Evolutionary conservation across 2,888 invertebrate species (phyloP), one percentile per base, ranked within the genome.

Genomic region (Pandemis corylana): DNA sequence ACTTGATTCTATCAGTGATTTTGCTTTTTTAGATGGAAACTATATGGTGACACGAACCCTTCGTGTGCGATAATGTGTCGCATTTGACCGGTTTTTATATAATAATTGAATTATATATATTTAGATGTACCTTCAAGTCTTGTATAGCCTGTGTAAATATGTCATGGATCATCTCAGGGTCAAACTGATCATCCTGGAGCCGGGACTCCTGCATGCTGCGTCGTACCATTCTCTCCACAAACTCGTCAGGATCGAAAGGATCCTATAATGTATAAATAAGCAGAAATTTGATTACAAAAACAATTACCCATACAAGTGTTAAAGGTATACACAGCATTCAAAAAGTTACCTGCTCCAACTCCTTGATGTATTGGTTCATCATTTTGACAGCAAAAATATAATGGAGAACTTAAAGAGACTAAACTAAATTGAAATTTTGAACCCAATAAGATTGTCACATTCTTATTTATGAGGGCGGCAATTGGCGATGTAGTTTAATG

Each of bases 161-260:
- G 82, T 97, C 97, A 84, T 98, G 98, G 77, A 99, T 96, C 78
- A 97, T 94, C 84, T 97, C 96, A 0, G 99, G 98, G 91, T 98
- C 97, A 89, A 99, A 98, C 76, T 94, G 89, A 68, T 93, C 94
- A 77, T 91, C 90, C 71, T 96, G 95, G 41, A 96, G 95, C 64
- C 96, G 96, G 28, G 96, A 95, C 83, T 96, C 97, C 81, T 96
- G 96, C 87, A 98, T 98, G 67, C 98, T 98, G 80, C 99, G 96
- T 97, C 99, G 98, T 56, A 99, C 99, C 85, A 99, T 95, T 72
- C 99, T 95, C 89, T 99, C 99, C 1, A 99, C 99, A 94, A 99
- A 99, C 88, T 99, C 99, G 85, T 98, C 98, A 12, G 99, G 97
- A 94, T 99, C 98, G 88, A 99, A 99, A 0, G 99, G 98, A 86